A percentile compares a stretch with the other conserved stretches of the same genome.
phyloP scores from a whole-genome alignment of 1,140 invertebrate genomes.

The Sitodiplosis mosellana region DNA sequence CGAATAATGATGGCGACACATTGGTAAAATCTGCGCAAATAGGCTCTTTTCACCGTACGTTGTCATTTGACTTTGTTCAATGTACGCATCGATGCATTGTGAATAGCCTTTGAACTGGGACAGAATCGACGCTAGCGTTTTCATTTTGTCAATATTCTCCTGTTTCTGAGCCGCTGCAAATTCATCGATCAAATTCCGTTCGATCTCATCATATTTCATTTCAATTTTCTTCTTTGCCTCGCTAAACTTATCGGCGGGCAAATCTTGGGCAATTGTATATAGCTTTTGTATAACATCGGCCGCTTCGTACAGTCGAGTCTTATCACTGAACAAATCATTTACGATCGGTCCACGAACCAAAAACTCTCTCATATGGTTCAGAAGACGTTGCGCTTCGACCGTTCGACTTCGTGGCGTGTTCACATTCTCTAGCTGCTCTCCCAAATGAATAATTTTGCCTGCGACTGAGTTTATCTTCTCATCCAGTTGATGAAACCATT shows the following conservation, averaged over 20 bases:
- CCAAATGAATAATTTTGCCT: constrained; percentile 91
- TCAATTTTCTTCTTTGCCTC: constrained; percentile 77
- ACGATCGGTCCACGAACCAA: constrained; percentile 67
- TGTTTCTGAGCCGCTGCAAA: constrained; percentile 75
- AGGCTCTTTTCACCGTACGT: constrained; percentile 57
- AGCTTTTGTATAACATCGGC: constrained; percentile 98
- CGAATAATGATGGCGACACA: constrained; percentile 76
- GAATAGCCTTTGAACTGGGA: constrained; percentile 94
- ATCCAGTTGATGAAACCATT: constrained; percentile 81
- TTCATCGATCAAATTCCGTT: constrained; percentile 82
- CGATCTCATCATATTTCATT: constrained; percentile 90
- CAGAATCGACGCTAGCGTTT: constrained; percentile 75
- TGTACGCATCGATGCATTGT: constrained; percentile 90
- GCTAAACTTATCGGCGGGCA: constrained; percentile 73
- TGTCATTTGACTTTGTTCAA: constrained; percentile 84
- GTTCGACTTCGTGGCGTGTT: constrained; percentile 85
- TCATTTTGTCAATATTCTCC: constrained; percentile 77
- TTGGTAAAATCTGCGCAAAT: constrained; percentile 75
- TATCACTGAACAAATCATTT: constrained; percentile 75
- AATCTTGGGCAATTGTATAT: constrained; percentile 85
- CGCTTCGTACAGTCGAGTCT: constrained; percentile 74
- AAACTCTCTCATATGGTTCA: constrained; percentile 89
- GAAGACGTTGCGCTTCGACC: constrained; percentile 83
- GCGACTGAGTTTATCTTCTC: constrained; percentile 93
- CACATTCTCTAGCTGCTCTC: constrained; percentile 92